Percentiles rank a stretch among this genome's conserved stretches.
phyloP scores from a whole-genome alignment of 2,888 invertebrate species.

The Torymus texanus region DNA sequence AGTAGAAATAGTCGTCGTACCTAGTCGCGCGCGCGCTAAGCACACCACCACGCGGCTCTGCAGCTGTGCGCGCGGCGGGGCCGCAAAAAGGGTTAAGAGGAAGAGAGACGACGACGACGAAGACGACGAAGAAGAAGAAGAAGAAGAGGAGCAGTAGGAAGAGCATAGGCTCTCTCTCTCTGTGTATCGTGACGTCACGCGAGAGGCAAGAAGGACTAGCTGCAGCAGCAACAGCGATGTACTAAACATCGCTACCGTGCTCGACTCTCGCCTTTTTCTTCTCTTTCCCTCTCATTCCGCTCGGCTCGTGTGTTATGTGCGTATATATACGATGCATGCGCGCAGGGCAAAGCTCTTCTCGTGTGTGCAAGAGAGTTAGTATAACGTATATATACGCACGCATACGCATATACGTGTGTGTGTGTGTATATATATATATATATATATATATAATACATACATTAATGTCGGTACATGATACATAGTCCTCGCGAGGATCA shows the following conservation, averaged over 20 bases:
- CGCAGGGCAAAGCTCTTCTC: neutral
- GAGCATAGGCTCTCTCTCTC: no score
- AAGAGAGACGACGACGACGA: neutral
- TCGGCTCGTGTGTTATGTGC: neutral
- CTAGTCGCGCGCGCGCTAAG: no score
- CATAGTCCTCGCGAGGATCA: constrained; percentile 45
- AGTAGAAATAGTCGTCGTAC: no score
- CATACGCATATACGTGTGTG: no score
- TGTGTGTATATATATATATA: constrained; percentile 22
- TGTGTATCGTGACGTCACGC: constrained; percentile 33
- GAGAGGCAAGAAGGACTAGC: constrained; percentile 16
- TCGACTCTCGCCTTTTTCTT: neutral
- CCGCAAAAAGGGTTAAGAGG: constrained; percentile 1
- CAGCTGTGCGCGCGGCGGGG: no score
- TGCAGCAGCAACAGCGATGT: constrained; percentile 11
- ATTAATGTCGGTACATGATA: constrained; percentile 51
- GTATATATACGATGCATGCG: neutral
- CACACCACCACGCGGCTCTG: no score
- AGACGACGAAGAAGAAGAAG: neutral
- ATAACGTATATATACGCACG: neutral
- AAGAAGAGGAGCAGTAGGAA: no score
- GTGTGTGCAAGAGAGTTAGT: no score
- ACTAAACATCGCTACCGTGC: constrained; percentile 37
- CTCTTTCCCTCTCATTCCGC: constrained; percentile 7
- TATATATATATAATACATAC: constrained; percentile 36